Percentiles rank a stretch among this genome's conserved stretches.
phyloP scores from a whole-genome alignment of 2,888 invertebrate genomes.

The Polylopha cassiicola region DNA sequence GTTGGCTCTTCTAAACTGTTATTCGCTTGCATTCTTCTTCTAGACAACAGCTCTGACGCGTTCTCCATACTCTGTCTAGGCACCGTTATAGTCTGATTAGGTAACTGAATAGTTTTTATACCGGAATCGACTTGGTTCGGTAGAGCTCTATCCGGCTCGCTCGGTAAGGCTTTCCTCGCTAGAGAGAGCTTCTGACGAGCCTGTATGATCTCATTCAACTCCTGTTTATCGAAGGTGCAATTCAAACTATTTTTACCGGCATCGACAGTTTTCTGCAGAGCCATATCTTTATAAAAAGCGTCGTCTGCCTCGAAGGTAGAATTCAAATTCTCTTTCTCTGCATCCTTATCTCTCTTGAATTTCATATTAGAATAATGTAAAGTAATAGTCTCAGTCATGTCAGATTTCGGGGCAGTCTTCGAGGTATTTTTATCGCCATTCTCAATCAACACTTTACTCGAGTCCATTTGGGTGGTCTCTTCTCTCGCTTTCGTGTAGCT shows the following conservation, averaged over 20 bases:
- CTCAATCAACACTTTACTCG: conserved; percentile 58
- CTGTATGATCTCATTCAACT: conserved; percentile 68
- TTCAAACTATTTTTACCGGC: conserved; percentile 53
- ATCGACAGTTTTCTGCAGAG: conserved; percentile 47
- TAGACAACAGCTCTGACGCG: conserved; percentile 60
- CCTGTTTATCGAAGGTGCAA: conserved; percentile 65
- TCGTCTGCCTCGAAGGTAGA: conserved; percentile 59
- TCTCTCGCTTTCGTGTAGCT: conserved; percentile 65
- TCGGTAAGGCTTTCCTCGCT: conserved; percentile 60
- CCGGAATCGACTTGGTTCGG: conserved; percentile 48
- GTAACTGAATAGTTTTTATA: conserved; percentile 60
- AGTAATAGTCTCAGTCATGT: conserved; percentile 62
- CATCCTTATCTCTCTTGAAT: conserved; percentile 49
- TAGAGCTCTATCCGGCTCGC: conserved; percentile 45
- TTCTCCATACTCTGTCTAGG: conserved; percentile 65
- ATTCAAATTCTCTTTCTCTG: conserved; percentile 64
- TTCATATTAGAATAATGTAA: conserved; percentile 64
- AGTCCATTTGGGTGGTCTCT: conserved; percentile 62
- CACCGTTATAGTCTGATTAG: conserved; percentile 66
- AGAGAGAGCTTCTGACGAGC: conserved; percentile 65
- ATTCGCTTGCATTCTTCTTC: conserved; percentile 48
- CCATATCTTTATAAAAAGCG: conserved; percentile 64
- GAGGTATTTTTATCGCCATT: conserved; percentile 53
- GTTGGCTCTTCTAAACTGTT: conserved; percentile 51
- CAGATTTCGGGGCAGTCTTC: conserved; percentile 38